phyloP scores from a whole-genome alignment of 1,140 invertebrate genomes.

The Drosophila ogumai region DNA sequence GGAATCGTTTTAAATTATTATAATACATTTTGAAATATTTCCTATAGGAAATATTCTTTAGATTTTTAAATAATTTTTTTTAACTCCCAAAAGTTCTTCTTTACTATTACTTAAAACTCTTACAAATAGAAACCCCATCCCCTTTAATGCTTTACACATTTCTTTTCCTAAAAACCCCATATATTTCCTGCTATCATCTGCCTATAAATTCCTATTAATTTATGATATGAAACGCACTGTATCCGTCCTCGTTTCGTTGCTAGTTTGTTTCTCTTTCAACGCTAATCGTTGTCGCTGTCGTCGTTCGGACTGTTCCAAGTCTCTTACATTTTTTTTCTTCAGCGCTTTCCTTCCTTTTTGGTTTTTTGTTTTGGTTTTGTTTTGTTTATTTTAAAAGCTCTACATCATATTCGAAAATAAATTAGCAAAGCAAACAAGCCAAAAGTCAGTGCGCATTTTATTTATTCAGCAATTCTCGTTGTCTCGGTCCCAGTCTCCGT shows the following conservation, averaged over 20 bases:
- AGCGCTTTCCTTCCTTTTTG: slow-evolving; percentile 26
- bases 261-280: slow-evolving; percentile 31
- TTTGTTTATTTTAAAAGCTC: slow-evolving; percentile 81
- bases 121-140: no score
- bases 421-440: slow-evolving; percentile 77
- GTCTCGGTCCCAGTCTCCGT: slow-evolving; percentile 34
- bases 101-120: background rate
- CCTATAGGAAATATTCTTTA: background rate
- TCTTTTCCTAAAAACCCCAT: background rate
- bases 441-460: slow-evolving; percentile 65
- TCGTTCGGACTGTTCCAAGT: slow-evolving; percentile 31
- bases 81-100: background rate
- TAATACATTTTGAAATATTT: no score
- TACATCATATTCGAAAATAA: slow-evolving; percentile 82
- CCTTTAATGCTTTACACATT: background rate
- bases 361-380: slow-evolving; percentile 35
- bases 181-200: background rate
- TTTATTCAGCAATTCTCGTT: slow-evolving; percentile 58
- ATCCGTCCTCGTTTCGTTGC: slow-evolving; percentile 5
- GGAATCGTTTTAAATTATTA: no score
- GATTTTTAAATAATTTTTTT: background rate
- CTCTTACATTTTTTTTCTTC: slow-evolving; percentile 21
- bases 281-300: slow-evolving; percentile 24
- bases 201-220: background rate
- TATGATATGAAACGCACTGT: slow-evolving; percentile 29